Evolutionary conservation across 2,113 vertebrate genomes (phyloP).

Genomic region (Pionites leucogaster): DNA sequence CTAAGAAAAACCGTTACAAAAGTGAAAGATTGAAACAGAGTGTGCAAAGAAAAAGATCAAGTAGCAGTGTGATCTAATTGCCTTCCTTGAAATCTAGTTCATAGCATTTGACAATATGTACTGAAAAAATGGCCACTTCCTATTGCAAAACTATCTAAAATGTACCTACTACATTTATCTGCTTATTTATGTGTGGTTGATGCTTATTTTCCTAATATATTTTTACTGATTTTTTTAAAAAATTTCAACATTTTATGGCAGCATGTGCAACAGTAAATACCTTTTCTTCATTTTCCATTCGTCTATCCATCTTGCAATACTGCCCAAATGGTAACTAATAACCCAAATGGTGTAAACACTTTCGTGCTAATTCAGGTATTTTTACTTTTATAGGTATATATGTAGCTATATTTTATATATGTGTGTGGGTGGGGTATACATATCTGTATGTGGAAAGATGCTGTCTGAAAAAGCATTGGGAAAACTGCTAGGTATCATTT

Average conservation of each 20-base stretch:
- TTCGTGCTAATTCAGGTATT: neutral
- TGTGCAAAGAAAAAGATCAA: neutral
- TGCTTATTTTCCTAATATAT: neutral
- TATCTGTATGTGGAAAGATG: neutral
- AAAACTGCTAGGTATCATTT: neutral
- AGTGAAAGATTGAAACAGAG: neutral
- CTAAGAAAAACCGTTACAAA: neutral
- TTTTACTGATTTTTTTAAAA: neutral
- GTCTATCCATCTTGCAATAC: neutral
- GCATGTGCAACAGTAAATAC: neutral
- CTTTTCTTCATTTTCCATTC: neutral
- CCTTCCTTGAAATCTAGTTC: neutral
- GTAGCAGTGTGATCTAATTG: neutral
- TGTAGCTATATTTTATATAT: neutral
- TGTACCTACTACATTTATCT: neutral
- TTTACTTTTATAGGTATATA: neutral
- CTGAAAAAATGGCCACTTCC: neutral
- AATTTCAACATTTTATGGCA: neutral
- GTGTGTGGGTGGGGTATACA: rapidly evolving
- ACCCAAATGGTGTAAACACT: neutral
- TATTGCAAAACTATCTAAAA: neutral
- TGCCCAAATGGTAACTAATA: neutral
- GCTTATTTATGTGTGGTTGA: neutral
- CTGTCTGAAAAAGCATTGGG: neutral
- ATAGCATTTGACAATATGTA: neutral